Conservation (phyloP, 2,888 invertebrate genomes). For the Cantharis nigra region DNA sequence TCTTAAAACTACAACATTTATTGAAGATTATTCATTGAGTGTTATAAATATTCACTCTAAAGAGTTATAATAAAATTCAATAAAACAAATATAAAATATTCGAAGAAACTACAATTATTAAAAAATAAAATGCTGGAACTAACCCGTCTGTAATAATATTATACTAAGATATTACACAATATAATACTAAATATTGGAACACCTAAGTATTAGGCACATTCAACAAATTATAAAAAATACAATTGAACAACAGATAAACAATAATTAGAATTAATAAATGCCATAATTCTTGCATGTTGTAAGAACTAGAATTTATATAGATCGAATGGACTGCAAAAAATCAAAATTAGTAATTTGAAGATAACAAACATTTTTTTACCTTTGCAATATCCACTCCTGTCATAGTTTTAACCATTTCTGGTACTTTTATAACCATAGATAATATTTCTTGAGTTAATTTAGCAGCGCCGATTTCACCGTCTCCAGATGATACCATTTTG, state of each 20-base stretch:
- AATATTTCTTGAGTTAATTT: conserved; percentile 94
- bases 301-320: background rate
- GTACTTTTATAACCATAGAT: conserved; percentile 89
- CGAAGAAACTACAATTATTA: background rate
- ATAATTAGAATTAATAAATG: background rate
- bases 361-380: conserved; percentile 58
- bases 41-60: background rate
- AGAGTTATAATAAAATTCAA: background rate
- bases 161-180: background rate
- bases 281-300: background rate
- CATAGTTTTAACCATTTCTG: conserved; percentile 85
- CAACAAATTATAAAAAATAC: background rate
- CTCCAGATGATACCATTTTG: conserved; percentile 94
- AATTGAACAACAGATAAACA: background rate
- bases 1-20: background rate
- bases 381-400: conserved; percentile 94
- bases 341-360: background rate
- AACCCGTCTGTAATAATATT: background rate
- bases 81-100: background rate
- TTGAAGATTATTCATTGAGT: background rate
- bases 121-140: background rate
- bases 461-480: conserved; percentile 89
- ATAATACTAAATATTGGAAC: background rate
- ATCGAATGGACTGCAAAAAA: background rate
- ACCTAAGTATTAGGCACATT: background rate